Conservation (phyloP, 2,797 vertebrate genomes). For the Lepus oiostolus region DNA sequence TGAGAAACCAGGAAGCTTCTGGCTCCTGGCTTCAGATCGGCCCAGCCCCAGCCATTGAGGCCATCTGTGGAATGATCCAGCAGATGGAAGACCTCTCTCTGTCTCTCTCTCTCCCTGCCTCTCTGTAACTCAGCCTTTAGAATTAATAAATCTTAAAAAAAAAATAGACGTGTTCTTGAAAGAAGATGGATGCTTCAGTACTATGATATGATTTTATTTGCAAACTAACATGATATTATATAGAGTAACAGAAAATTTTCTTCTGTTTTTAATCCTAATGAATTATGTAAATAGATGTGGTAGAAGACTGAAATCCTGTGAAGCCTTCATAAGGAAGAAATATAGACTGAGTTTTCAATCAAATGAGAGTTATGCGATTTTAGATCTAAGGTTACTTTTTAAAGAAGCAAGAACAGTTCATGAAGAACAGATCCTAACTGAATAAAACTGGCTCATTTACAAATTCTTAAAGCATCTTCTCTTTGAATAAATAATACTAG, state of each 20-base stretch:
- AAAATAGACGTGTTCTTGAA: not conserved
- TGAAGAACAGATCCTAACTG: constrained; percentile 28
- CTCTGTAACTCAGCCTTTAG: too few species aligned
- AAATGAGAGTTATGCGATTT: constrained; percentile 42
- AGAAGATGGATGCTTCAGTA: not conserved
- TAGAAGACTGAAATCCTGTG: not conserved
- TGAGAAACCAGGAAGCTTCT: too few species aligned
- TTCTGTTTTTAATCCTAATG: constrained; percentile 10
- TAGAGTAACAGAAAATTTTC: constrained; percentile 1
- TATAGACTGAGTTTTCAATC: not conserved
- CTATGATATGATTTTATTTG: not conserved
- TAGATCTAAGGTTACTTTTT: constrained; percentile 19
- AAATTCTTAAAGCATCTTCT: not conserved
- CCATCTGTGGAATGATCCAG: too few species aligned
- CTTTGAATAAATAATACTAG: not conserved
- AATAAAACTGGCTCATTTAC: constrained; percentile 17
- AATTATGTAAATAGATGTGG: not conserved
- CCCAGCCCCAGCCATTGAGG: too few species aligned
- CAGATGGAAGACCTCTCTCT: too few species aligned
- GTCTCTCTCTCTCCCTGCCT: too few species aligned
- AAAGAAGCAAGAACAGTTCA: constrained; percentile 18
- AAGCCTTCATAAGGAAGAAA: constrained; percentile 4
- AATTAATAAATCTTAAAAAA: too few species aligned
- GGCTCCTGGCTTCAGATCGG: too few species aligned
- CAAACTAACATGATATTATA: not conserved